Evolutionary conservation across 2,888 invertebrate species (phyloP), one percentile per base, ranked within the genome.

Genomic region (Acanthacorydalis orientalis): DNA sequence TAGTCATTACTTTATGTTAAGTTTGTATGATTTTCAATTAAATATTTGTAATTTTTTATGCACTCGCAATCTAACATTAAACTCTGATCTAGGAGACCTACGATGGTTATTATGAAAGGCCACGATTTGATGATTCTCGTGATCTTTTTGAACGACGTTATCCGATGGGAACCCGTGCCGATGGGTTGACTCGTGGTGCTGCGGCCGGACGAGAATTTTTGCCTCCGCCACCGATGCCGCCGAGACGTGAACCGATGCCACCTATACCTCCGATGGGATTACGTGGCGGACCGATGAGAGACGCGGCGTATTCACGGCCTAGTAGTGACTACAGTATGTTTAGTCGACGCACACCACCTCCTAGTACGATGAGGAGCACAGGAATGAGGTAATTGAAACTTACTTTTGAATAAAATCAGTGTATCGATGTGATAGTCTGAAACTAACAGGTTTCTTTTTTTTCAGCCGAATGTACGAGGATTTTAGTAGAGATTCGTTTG

Each of bases 401-500:
- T 11, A 6, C 41, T 23, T 23, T 38, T 10, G 7, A 10, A 38
- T 11, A n/a, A 2, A 7, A 14, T 38, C 11, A 10, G 6, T 23
- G 23, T 23, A 23, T 23, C 23, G 23, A 23, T 23, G 23, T 23
- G n/a, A n/a, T n/a, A n/a, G n/a, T 23, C 23, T 2, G 23, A 23
- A 4, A 23, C 23, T 23, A 23, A 23, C 3, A 42, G 51, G 54
- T 35, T 55, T 47, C 50, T 48, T 47, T 53, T 47, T 53, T 57
- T 46, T 55, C 46, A 52, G 64, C 72, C 78, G 82, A 59, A 81
- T 85, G 73, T 87, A 85, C 67, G 87, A 88, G 69, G 87, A 87
- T 68, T 88, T 87, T 65, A 87, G 86, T 68, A 75, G 87, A 56
- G 87, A 88, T 69, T 82, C 85, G 43, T 88, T 87, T 68, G 87